Evolutionary conservation across 2,888 invertebrate genomes (phyloP), one percentile per base, ranked within the genome.

Genomic region (Euclidia mi): DNA sequence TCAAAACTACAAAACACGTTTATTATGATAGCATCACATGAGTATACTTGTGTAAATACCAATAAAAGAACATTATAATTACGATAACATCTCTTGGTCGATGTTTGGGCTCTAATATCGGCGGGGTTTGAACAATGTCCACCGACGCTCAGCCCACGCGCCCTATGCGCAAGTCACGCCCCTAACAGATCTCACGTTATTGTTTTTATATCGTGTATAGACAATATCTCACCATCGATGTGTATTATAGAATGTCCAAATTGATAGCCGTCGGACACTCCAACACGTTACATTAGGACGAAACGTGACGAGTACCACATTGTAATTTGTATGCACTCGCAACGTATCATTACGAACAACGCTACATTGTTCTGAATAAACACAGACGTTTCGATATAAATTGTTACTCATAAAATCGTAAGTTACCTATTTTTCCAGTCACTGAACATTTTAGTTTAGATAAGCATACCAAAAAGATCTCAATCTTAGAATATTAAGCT

Each of bases 51-150:
- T 87, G 91, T 92, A 92, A 92, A 92, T 90, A 92, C 85, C 89
- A 90, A 91, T 92, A 91, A 87, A 88, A 85, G 82, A 88, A 88
- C 91, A 88, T 93, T 91, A 93, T 92, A 92, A 93, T 91, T 89
- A 85, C 77, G 93, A 94, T 94, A 92, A 72, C 78, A 94, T 93
- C 92, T 87, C 79, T 73, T 72, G 81, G 80, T 85, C 83, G 84
- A 87, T 91, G 91, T 91, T 90, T 90, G 89, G 88, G 71, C 76
- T 82, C 79, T 80, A 82, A 81, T 88, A 88, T 90, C 89, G 76
- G 77, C 69, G 73, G 78, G 82, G 86, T 85, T 85, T 84, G 81
- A 86, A 91, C 91, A 89, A 89, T 93, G 93, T 92, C 91, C 91
- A 91, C 91, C 89, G 89, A 89, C 87, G 89, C 88, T 69, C 76